phyloP scores from a whole-genome alignment of 2,888 invertebrate genomes.

The Noctua fimbriata region DNA sequence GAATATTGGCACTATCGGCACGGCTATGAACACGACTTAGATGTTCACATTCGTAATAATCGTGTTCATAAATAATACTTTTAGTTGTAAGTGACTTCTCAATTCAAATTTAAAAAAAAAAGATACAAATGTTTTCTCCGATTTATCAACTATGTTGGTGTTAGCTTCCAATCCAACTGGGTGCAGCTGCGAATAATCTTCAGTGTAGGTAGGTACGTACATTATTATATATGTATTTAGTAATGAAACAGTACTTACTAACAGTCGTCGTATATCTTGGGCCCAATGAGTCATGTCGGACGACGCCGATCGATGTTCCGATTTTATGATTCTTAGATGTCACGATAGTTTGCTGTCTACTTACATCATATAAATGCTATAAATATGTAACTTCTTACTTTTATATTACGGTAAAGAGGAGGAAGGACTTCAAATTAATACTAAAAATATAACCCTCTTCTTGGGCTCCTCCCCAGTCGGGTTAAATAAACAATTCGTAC shows the following conservation, averaged over 20 bases:
- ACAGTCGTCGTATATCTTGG: constrained; percentile 6
- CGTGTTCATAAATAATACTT: too few relatives aligned
- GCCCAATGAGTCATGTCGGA: constrained; percentile 16
- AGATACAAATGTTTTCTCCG: background rate
- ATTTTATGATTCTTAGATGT: constrained; percentile 46
- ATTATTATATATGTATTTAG: background rate
- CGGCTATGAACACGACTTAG: too few relatives aligned
- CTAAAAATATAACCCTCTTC: background rate
- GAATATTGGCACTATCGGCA: background rate
- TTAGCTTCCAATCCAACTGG: background rate
- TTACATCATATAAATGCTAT: background rate
- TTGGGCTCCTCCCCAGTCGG: background rate
- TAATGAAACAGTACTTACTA: constrained; percentile 10
- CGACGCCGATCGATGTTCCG: constrained; percentile 19
- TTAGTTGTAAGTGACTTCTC: background rate
- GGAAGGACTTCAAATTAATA: background rate
- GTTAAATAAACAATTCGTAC: background rate
- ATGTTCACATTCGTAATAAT: too few relatives aligned
- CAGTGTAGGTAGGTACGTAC: background rate
- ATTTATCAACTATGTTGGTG: background rate
- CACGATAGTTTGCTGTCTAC: constrained; percentile 3
- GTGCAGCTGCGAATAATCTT: background rate
- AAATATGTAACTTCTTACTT: background rate
- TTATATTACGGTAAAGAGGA: background rate
- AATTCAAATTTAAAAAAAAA: background rate